Base-by-base conservation (phyloP, 1,140 invertebrate genomes). In the Mesaphorura yosii region DNA sequence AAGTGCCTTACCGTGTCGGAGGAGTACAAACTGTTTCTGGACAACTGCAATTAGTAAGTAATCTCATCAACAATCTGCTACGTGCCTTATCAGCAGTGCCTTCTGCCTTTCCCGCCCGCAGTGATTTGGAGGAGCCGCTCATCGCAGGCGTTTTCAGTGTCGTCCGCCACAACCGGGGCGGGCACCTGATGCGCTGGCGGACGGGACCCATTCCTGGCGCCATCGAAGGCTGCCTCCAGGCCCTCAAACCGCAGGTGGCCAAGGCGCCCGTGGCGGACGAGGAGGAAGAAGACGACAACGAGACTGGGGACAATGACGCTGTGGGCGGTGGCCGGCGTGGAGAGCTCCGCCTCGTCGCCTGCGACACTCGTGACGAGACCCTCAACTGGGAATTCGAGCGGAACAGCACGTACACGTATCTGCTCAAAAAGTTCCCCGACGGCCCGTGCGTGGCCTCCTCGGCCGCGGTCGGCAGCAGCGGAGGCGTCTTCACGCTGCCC, bases 31-130 rank as follows among this genome's bases (percentile, higher is more conserved):
- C 17, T 59, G 23, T 48, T 42, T 44, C 29, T 59, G 37, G 52
- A 54, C 17, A 51, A 54, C 15, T 59, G 57, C 19, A 49, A 50
- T 34, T 59, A 51, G 57, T 59, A 47, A 47, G 46, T 26, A n/a
- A n/a, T n/a, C n/a, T n/a, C 7, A 40, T 19, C 17, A 4, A 10
- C 17, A 54, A 3, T 19, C 12, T 26, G 10, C n/a, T 53, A 6
- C 20, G 10, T 15, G 7, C 22, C 37, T 44, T 4, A 38, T 34
- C 17, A 47, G 6, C 34, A 40, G 15, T 28, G 12, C 19, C 15
- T 29, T 55, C 2, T 34, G 12, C 25, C 28, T 45, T 38, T 5
- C n/a, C n/a, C n/a, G n/a, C n/a, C n/a, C 7, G 19, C 15, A 59
- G 57, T 47, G 53, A 59, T 12, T 48, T 38, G 22, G 48, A 37